Evolutionary conservation across 2,113 vertebrate species (phyloP).

Genomic region (Phalacrocorax brasilianus): DNA sequence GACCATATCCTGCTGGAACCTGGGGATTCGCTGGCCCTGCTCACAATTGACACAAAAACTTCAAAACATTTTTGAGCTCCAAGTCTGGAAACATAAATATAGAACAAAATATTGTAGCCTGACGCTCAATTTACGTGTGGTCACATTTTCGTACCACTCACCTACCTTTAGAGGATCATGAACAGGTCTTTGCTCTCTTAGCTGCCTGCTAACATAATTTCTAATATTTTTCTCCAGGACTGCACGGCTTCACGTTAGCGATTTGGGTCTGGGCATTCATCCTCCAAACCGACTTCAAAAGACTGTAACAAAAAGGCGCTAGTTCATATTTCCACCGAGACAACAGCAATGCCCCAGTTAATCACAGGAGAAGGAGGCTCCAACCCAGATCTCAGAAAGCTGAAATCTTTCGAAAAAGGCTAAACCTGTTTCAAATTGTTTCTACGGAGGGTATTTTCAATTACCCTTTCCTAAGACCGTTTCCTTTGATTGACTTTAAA

Average conservation of each 20-base stretch:
- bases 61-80: background rate
- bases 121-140: accelerated
- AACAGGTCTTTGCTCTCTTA: background rate
- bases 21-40: background rate
- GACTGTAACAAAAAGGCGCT: background rate
- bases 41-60: background rate
- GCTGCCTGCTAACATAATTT: background rate
- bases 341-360: background rate
- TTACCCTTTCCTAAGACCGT: background rate
- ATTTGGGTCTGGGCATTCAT: background rate
- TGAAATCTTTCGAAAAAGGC: background rate
- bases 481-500: background rate
- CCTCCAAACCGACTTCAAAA: constrained; percentile 6
- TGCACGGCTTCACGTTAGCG: background rate
- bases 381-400: background rate
- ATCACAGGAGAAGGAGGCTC: background rate
- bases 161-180: background rate
- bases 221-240: background rate
- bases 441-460: background rate
- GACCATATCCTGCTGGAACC: background rate
- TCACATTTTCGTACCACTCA: background rate
- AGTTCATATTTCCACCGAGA: background rate
- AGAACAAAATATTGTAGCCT: background rate
- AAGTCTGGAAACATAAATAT: background rate
- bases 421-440: background rate